Evolutionary conservation across 2,888 invertebrate species (phyloP), one percentile per base, ranked within the genome.

Genomic region (Arctia plantaginis): DNA sequence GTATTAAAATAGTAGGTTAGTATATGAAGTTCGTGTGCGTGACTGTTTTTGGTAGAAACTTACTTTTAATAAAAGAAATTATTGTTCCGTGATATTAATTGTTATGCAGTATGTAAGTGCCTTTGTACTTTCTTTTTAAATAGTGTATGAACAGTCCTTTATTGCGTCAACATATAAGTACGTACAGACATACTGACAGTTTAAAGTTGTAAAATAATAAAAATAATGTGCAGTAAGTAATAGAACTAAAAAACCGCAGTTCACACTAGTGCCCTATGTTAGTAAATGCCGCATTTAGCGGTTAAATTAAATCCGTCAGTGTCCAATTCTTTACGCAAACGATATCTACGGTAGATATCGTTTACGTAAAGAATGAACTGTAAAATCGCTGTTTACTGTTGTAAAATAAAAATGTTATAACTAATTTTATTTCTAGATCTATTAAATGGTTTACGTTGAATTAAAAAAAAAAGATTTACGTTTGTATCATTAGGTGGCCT

Each of bases 31-130:
- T 71, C 6, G 70, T 71, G 73, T 79, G 73, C 55, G 73, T 79
- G 66, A 69, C n/a, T 72, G 41, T 73, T 66, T 44, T 67, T 30
- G 44, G 12, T 66, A 27, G 33, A n/a, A 33, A 30, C 3, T 30
- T 18, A 35, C 12, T 59, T 69, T 75, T 64, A 44, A 64, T 47
- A 33, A 18, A 75, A 66, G 66, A 68, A 23, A n/a, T 64, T 66
- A 67, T 66, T 71, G 68, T 47, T 67, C 66, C 20, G 65, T 76
- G 73, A 72, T 69, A 68, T 71, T 69, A 59, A 78, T 69, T 73
- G 75, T 77, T 73, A 84, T 64, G 72, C 81, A 76, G 55, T 82
- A 69, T 79, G 71, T 83, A 86, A 85, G 85, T 86, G 86, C 85
- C 86, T 85, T 85, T 85, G 76, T 76, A 59, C 82, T 83, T 66